Evolutionary conservation across 2,888 invertebrate genomes (phyloP).

Genomic region (Trisateles emortualis): DNA sequence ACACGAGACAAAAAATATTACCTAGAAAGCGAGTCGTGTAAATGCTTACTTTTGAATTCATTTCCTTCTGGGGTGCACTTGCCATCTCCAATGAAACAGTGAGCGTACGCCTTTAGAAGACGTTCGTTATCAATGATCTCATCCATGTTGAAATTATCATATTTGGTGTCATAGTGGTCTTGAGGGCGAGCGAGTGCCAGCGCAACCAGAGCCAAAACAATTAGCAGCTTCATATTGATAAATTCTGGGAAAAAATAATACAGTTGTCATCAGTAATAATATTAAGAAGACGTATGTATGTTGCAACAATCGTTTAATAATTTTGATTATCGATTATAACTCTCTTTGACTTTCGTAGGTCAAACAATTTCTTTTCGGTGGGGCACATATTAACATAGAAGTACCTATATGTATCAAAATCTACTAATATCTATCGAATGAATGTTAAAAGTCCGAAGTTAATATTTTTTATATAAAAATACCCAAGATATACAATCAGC

Average conservation of each 20-base stretch:
- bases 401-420: no score
- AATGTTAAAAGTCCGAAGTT: no score
- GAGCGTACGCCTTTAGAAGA: conserved; percentile 19
- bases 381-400: no score
- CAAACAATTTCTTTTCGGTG: no score
- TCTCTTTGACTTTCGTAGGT: no score
- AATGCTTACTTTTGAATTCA: conserved; percentile 30
- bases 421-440: no score
- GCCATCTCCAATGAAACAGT: conserved; percentile 28
- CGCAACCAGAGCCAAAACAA: conserved; percentile 37
- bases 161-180: conserved; percentile 23
- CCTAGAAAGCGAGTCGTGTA: no score
- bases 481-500: no score
- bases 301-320: no score
- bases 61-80: conserved; percentile 33
- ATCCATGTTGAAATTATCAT: conserved; percentile 24
- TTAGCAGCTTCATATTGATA: conserved; percentile 55
- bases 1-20: not conserved
- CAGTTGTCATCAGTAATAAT: no score
- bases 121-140: conserved; percentile 4
- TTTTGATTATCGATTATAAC: no score
- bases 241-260: conserved; percentile 3
- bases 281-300: not conserved
- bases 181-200: conserved; percentile 21
- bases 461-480: no score